A percentile compares a stretch with the other conserved stretches of the same genome.
phyloP scores from a whole-genome alignment of 2,113 vertebrate species.

The Chrysochloris asiatica region DNA sequence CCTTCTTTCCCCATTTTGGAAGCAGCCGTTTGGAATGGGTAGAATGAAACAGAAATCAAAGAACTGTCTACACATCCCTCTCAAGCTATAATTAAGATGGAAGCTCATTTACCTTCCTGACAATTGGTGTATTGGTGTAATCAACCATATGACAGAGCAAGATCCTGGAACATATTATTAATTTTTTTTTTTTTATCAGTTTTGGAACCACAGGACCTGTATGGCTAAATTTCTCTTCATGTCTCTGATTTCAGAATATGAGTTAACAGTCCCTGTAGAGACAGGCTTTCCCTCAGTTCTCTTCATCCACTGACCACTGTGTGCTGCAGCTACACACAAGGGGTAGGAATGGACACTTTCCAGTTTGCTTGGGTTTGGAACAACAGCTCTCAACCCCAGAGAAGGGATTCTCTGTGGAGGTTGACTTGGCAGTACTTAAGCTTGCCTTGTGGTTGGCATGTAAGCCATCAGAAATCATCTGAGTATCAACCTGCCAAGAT shows the following conservation, averaged over 20 bases:
- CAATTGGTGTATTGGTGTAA: conserved; percentile 22
- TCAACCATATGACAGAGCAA: conserved; percentile 59
- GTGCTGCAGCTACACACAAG: conserved; percentile 17
- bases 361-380: conserved; percentile 71
- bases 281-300: background rate
- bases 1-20: background rate
- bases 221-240: background rate
- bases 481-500: conserved; percentile 65
- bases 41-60: conserved; percentile 65
- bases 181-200: conserved; percentile 56
- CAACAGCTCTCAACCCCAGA: conserved; percentile 46
- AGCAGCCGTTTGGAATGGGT: conserved; percentile 55
- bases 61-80: conserved; percentile 48
- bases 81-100: conserved; percentile 74
- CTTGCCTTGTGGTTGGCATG: conserved; percentile 65
- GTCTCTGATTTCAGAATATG: conserved; percentile 55
- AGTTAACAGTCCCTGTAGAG: background rate
- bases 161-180: conserved; percentile 46
- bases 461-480: conserved; percentile 69
- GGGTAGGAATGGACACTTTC: conserved; percentile 19
- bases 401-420: conserved; percentile 74
- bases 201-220: conserved; percentile 9
- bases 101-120: conserved; percentile 64
- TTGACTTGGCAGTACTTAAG: conserved; percentile 49
- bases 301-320: conserved; percentile 35